A percentile compares a stretch with the other conserved stretches of the same genome.
These are phyloP conservation scores for Herpetotheres cachinnans DNA, from an alignment of 2,113 vertebrate genomes.

Conservation along the genomic window DNA sequence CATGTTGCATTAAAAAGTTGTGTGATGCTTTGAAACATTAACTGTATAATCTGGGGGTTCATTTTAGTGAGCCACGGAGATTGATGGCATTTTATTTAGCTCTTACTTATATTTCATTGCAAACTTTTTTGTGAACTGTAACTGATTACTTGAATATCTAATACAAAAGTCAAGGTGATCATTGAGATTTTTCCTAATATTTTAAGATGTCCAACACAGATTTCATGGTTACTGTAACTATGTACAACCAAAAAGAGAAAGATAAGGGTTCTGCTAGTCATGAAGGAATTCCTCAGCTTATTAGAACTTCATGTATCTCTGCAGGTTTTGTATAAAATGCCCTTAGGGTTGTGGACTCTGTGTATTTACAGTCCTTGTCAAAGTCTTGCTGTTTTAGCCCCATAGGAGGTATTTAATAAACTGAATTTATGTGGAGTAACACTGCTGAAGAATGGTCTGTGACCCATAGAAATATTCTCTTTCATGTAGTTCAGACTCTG, in stretches of 20 bases:
- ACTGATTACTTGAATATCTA: neutral
- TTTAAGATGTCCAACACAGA: neutral
- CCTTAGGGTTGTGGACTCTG: neutral
- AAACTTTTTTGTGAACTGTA: neutral
- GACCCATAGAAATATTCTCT: neutral
- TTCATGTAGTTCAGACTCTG: neutral
- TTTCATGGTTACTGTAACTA: neutral
- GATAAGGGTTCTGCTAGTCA: neutral
- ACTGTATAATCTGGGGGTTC: neutral
- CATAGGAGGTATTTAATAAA: neutral
- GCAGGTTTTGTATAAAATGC: neutral
- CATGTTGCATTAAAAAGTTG: fast-evolving
- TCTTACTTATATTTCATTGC: neutral
- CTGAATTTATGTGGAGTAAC: neutral
- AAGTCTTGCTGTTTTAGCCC: neutral
- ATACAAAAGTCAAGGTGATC: fast-evolving
- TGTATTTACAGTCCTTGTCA: neutral
- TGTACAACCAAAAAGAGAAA: neutral
- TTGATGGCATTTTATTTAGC: neutral
- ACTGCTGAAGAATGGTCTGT: neutral
- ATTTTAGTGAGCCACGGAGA: neutral
- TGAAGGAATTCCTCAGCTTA: neutral
- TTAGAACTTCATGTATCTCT: neutral
- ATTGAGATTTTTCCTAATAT: neutral
- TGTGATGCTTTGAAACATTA: neutral